A percentile compares a stretch with the other conserved stretches of the same genome.
These are phyloP conservation scores for Pantala flavescens DNA, from an alignment of 1,140 invertebrate genomes.

Conservation along the genomic window DNA sequence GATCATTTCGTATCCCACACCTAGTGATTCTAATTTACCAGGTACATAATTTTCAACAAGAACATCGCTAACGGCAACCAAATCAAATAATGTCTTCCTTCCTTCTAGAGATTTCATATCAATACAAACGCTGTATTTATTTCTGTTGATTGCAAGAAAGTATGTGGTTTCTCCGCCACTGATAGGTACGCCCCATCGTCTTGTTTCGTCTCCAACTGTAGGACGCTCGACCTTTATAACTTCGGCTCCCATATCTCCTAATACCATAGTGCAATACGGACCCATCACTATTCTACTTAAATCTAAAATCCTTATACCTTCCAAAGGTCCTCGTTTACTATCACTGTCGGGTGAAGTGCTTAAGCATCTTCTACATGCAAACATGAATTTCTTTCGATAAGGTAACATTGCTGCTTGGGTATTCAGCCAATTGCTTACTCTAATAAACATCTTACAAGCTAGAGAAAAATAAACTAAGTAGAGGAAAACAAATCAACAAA, in stretches of 20 bases:
- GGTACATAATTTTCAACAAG: slow-evolving; percentile 92
- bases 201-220: slow-evolving; percentile 74
- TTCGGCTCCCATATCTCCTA: slow-evolving; percentile 89
- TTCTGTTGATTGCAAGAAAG: slow-evolving; percentile 81
- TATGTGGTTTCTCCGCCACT: slow-evolving; percentile 65
- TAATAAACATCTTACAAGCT: not conserved
- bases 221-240: slow-evolving; percentile 82
- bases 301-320: slow-evolving; percentile 66
- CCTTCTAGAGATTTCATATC: slow-evolving; percentile 68
- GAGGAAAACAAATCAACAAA: not conserved
- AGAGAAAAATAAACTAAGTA: not conserved
- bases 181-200: slow-evolving; percentile 90
- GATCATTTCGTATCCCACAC: slow-evolving; percentile 69
- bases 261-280: slow-evolving; percentile 84
- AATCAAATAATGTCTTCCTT: slow-evolving; percentile 56
- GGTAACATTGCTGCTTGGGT: not conserved
- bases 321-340: slow-evolving; percentile 32
- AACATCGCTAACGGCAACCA: slow-evolving; percentile 71
- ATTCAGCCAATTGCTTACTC: not conserved
- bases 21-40: slow-evolving; percentile 67
- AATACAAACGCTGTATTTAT: slow-evolving; percentile 89
- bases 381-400: not conserved
- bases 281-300: slow-evolving; percentile 72
- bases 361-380: not conserved
- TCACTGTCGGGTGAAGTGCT: not conserved